phyloP scores from a whole-genome alignment of 2,113 vertebrate species.

The Potamarius usumacintae region DNA sequence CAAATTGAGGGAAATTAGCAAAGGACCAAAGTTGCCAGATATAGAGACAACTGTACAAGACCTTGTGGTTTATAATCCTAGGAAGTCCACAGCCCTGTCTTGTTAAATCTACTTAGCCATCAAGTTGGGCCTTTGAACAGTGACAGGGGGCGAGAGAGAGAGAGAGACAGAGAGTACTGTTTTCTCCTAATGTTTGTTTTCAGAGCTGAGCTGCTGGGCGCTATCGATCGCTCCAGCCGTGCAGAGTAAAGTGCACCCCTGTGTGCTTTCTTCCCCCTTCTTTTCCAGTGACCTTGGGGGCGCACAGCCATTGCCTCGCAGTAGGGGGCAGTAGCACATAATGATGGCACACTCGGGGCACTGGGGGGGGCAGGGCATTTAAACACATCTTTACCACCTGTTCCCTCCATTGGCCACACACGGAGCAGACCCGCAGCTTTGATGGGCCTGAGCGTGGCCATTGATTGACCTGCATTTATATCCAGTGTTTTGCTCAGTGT shows the following conservation, averaged over 20 bases:
- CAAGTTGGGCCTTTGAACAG: conserved; percentile 28
- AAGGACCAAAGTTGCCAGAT: not conserved
- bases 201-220: conserved; percentile 54
- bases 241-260: conserved; percentile 66
- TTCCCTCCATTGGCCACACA: conserved; percentile 39
- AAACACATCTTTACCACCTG: conserved; percentile 64
- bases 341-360: conserved; percentile 64
- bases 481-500: conserved; percentile 45
- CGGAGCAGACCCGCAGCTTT: conserved; percentile 54
- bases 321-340: conserved; percentile 75
- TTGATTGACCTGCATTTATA: conserved; percentile 56
- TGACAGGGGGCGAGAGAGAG: not conserved
- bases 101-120: conserved; percentile 49
- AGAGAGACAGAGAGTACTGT: not conserved
- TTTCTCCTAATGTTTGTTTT: conserved; percentile 65
- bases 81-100: conserved; percentile 37
- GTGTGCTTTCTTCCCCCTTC: conserved; percentile 45
- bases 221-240: conserved; percentile 64
- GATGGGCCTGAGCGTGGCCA: conserved; percentile 45
- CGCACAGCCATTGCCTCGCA: conserved; percentile 63
- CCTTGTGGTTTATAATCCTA: conserved; percentile 23
- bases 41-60: not conserved
- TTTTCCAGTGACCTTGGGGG: conserved; percentile 64
- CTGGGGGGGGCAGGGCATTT: conserved; percentile 52
- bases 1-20: not conserved